A percentile compares a stretch with the other conserved stretches of the same genome.
These are phyloP conservation scores for Xestia ashworthii DNA, from an alignment of 2,888 invertebrate genomes.

Conservation along the genomic window DNA sequence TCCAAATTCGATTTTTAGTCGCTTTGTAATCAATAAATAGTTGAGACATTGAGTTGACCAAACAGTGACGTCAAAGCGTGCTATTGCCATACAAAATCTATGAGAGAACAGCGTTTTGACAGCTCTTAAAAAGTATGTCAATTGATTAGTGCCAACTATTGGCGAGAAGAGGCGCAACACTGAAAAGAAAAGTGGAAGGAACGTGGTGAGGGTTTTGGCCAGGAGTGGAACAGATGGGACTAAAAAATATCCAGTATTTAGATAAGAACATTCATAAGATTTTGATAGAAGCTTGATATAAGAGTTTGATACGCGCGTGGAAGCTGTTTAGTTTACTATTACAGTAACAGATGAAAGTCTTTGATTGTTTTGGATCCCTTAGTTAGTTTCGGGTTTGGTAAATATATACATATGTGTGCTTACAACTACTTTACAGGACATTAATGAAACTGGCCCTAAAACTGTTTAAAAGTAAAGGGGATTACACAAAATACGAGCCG, in stretches of 20 bases:
- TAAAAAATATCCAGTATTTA: not conserved
- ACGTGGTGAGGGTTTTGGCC: too few species aligned
- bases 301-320: not conserved
- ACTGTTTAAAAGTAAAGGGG: conserved; percentile 31
- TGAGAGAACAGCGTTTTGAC: too few species aligned
- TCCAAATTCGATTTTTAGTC: too few species aligned
- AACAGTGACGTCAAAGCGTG: too few species aligned
- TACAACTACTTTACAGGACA: not conserved
- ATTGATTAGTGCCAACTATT: too few species aligned
- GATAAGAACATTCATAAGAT: not conserved
- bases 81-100: too few species aligned
- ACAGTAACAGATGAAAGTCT: not conserved
- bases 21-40: too few species aligned
- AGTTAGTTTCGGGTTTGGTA: not conserved
- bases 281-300: not conserved
- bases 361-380: not conserved
- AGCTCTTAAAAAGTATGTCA: too few species aligned
- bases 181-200: too few species aligned
- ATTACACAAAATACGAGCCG: conserved; percentile 31
- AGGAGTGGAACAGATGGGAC: too few species aligned
- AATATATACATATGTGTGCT: not conserved
- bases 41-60: too few species aligned
- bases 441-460: not conserved
- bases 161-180: too few species aligned
- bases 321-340: not conserved